Evolutionary conservation across 2,797 vertebrate species (phyloP).

Genomic region (Catostomus latipinnis): DNA sequence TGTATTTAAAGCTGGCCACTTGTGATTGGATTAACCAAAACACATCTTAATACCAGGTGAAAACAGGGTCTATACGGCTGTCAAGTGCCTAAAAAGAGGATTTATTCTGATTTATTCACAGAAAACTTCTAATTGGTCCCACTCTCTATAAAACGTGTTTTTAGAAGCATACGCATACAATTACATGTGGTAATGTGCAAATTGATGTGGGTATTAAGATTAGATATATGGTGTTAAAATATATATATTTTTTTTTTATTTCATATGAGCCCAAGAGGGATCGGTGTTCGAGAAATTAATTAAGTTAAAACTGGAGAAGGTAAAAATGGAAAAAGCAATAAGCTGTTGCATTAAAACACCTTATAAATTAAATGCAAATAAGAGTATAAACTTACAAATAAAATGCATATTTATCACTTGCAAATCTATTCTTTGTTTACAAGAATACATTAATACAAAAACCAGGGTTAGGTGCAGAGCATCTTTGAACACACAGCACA

Average conservation of each 20-base stretch:
- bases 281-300: slow-evolving; percentile 4
- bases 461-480: slow-evolving; percentile 8
- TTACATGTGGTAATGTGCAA: neutral
- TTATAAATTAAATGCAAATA: slow-evolving; percentile 25
- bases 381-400: neutral
- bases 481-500: slow-evolving; percentile 19
- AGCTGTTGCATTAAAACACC: neutral
- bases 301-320: neutral
- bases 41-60: no score
- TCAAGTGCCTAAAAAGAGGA: neutral
- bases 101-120: no score
- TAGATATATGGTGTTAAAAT: neutral
- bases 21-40: no score
- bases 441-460: slow-evolving; percentile 3
- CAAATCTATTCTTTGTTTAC: slow-evolving; percentile 16
- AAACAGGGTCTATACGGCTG: no score
- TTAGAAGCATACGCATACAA: neutral
- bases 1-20: no score
- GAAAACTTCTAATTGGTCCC: neutral
- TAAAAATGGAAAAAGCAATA: neutral
- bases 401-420: slow-evolving; percentile 9
- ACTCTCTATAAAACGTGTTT: neutral
- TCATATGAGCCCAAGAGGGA: neutral
- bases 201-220: slow-evolving; percentile 12
- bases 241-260: slow-evolving; percentile 1